phyloP scores from a whole-genome alignment of 2,888 invertebrate species.

The Drosophila borealis region DNA sequence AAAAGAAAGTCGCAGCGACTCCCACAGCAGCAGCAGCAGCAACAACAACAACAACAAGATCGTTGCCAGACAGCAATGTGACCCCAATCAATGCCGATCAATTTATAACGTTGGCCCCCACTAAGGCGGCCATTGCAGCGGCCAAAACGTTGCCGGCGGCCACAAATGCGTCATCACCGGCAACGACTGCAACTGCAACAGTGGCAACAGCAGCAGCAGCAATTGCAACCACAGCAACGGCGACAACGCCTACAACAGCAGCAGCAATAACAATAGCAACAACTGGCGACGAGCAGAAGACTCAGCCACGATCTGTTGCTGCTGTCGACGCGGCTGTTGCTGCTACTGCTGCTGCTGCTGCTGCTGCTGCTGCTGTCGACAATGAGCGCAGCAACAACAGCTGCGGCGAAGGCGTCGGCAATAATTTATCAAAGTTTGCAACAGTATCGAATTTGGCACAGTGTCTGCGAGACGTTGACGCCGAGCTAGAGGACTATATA shows the following conservation, averaged over 20 bases:
- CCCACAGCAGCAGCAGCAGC: slow-evolving; percentile 31
- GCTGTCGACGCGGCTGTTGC: slow-evolving; percentile 22
- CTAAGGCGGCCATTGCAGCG: slow-evolving; percentile 62
- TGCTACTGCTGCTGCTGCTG: slow-evolving; percentile 8
- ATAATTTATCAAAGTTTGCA: slow-evolving; percentile 85
- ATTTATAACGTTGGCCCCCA: slow-evolving; percentile 79
- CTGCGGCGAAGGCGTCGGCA: slow-evolving; percentile 76
- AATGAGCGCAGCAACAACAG: slow-evolving; percentile 60
- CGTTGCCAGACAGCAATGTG: slow-evolving; percentile 70
- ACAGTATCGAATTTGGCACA: slow-evolving; percentile 85
- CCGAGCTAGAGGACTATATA: slow-evolving; percentile 84
- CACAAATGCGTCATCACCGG: slow-evolving; percentile 72
- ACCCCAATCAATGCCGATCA: slow-evolving; percentile 83
- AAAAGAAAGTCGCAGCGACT: slow-evolving; percentile 57
- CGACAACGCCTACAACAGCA: slow-evolving; percentile 37
- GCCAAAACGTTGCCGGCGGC: slow-evolving; percentile 23
- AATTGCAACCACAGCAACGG: slow-evolving; percentile 28
- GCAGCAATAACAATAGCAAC: slow-evolving; percentile 34
- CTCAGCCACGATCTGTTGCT: slow-evolving; percentile 29
- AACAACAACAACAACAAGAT: slow-evolving; percentile 28
- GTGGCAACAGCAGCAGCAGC: slow-evolving; percentile 36
- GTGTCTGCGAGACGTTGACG: slow-evolving; percentile 85
- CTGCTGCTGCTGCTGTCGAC: slow-evolving; percentile 24
- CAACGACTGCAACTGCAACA: slow-evolving; percentile 44
- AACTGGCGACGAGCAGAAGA: slow-evolving; percentile 32